Evolutionary conservation across 2,888 invertebrate genomes (phyloP), one percentile per base, ranked within the genome.

Genomic region (Sarcophaga rosellei): DNA sequence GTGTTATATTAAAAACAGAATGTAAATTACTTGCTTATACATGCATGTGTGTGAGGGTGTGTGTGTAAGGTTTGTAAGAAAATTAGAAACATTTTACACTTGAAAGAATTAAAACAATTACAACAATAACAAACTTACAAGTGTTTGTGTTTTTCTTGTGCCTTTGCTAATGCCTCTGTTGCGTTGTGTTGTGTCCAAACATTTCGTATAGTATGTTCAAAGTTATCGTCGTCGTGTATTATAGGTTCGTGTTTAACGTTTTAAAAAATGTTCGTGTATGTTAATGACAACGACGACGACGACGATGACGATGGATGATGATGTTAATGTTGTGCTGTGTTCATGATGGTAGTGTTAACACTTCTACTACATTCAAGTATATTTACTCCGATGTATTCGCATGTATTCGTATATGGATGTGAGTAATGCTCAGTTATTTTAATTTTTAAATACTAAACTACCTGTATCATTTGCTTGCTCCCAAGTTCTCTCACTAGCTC

Each of bases 51-150:
- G 35, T 8, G 1, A 1, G 35, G 0, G 35, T 35, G 3, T 35
- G 35, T 8, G 8, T 35, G 10, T 35, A 1, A 8, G 35, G 63
- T 57, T 59, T 21, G 20, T 25, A 25, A 62, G n/a, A 21, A 8
- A 45, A 75, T 11, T 44, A 65, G 69, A 79, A 63, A 70, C 35
- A 65, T 75, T 35, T 80, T 59, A 70, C 70, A 80, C 75, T 84
- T 75, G 53, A 61, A 80, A 72, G 20, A 66, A 75, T 84, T 76
- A n/a, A 70, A 78, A 69, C 25, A 77, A 77, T 45, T 70, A 75
- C 11, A 65, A 65, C 4, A 61, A 6, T 66, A n/a, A 11, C 44
- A 44, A 66, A 66, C 66, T 66, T 66, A 66, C 66, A 66, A 66
- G 45, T 66, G 66, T 66, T 35, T 35, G 1, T 10, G 35, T 1